phyloP scores from a whole-genome alignment of 2,797 vertebrate genomes.

The Galagoides demidoff region DNA sequence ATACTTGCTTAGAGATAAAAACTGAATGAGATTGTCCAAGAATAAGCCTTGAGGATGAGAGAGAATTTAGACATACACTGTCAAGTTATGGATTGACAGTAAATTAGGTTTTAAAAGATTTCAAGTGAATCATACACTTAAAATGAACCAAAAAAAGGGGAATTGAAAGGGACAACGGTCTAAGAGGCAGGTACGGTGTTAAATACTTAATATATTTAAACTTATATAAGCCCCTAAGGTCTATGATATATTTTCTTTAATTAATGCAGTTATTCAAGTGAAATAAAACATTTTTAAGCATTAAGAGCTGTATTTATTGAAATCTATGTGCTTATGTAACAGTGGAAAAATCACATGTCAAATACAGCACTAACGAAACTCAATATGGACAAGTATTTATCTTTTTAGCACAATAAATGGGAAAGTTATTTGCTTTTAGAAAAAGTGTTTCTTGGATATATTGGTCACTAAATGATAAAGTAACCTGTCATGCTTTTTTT shows the following conservation, averaged over 20 bases:
- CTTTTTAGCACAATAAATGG: not conserved
- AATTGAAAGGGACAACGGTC: not conserved
- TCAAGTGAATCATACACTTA: not conserved
- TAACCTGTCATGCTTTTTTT: slow-evolving; percentile 31
- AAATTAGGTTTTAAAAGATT: not conserved
- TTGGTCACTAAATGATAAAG: not conserved
- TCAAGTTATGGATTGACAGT: not conserved
- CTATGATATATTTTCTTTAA: not conserved
- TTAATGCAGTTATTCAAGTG: not conserved
- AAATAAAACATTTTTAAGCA: not conserved
- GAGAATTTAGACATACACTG: not conserved
- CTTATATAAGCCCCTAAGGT: not conserved
- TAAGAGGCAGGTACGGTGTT: not conserved
- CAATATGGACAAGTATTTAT: not conserved
- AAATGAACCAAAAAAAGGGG: not conserved
- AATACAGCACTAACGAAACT: not conserved
- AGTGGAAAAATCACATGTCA: not conserved
- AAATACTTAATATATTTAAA: not conserved
- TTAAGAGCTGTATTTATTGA: not conserved
- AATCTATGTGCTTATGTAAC: not conserved
- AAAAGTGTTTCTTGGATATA: not conserved
- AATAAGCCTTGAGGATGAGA: not conserved
- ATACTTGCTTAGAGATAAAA: not conserved
- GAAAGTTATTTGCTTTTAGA: not conserved
- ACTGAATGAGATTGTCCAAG: not conserved